Conservation (phyloP, 2,113 vertebrate genomes). For the Anolis sagrei region DNA sequence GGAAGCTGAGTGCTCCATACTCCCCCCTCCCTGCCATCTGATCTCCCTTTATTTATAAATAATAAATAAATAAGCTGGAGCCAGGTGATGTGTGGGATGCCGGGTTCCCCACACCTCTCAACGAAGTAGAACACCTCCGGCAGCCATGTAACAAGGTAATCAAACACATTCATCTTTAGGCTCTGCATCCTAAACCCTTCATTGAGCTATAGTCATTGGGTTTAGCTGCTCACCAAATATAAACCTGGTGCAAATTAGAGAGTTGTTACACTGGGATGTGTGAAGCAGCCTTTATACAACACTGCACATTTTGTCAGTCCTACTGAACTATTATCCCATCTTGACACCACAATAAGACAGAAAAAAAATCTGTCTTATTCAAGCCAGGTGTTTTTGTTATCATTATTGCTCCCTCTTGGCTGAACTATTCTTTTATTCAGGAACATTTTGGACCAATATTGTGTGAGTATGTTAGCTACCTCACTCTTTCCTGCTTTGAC, state of each 20-base stretch:
- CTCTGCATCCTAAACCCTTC: not conserved
- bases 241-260: not conserved
- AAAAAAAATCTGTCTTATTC: not conserved
- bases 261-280: not conserved
- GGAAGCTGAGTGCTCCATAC: no score
- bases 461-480: no score
- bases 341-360: not conserved
- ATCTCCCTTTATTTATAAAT: no score
- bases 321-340: not conserved
- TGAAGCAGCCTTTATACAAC: not conserved
- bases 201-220: not conserved
- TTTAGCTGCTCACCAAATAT: not conserved
- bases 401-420: not conserved
- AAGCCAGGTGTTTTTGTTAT: not conserved
- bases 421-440: not conserved
- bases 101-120: no score
- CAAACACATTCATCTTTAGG: not conserved
- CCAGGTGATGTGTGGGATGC: no score
- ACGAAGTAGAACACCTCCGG: no score
- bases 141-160: no score
- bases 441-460: no score
- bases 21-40: no score
- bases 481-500: no score
- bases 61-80: no score
- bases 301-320: not conserved